Evolutionary conservation across 2,113 vertebrate genomes (phyloP).

Genomic region (Etheostoma cragini): DNA sequence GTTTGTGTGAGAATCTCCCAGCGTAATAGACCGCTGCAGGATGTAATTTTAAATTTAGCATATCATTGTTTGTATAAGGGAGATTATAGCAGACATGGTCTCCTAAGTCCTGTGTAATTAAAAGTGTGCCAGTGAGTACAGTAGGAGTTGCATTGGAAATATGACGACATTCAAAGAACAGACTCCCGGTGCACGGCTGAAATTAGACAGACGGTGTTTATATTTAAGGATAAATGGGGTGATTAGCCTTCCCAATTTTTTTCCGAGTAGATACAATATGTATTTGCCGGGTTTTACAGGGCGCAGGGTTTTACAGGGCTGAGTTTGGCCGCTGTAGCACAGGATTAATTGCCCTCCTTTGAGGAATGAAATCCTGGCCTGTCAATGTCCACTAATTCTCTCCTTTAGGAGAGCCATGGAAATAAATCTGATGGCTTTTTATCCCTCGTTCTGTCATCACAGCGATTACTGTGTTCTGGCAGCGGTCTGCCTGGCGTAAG

Average conservation of each 20-base stretch:
- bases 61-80: conserved; percentile 67
- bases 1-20: conserved; percentile 44
- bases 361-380: conserved; percentile 80
- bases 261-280: conserved; percentile 52
- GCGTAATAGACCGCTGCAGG: conserved; percentile 55
- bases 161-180: neutral
- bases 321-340: conserved; percentile 48
- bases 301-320: conserved; percentile 37
- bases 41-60: conserved; percentile 71
- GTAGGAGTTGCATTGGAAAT: conserved; percentile 25
- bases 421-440: conserved; percentile 82
- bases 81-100: conserved; percentile 63
- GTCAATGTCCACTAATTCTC: conserved; percentile 81
- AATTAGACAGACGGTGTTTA: conserved; percentile 50
- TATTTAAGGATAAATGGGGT: conserved; percentile 60
- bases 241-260: conserved; percentile 69
- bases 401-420: conserved; percentile 72
- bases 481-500: conserved; percentile 62
- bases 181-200: conserved; percentile 6
- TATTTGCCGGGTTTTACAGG: conserved; percentile 48
- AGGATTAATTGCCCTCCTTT: conserved; percentile 84
- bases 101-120: conserved; percentile 69
- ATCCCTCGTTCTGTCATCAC: conserved; percentile 74
- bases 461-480: conserved; percentile 74
- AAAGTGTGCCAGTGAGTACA: conserved; percentile 44